These are phyloP conservation scores for Petrosia ficiformis DNA, from an alignment of 37 sponge, comb jelly and placozoan species.

Conservation along the genomic window DNA sequence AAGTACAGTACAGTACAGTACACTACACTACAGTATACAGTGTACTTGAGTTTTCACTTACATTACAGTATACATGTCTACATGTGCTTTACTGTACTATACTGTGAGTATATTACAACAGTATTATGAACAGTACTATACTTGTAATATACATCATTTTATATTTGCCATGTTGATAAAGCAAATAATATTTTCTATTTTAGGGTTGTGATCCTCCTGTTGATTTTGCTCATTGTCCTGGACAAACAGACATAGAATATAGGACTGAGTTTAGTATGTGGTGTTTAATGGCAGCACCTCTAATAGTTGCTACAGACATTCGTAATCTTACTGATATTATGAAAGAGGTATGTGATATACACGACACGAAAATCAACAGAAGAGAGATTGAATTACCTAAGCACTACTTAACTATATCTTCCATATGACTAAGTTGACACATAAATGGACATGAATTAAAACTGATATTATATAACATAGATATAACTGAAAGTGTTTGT, in stretches of 20 bases:
- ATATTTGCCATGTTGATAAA: background rate
- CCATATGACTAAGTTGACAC: background rate
- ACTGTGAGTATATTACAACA: no score
- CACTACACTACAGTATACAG: no score
- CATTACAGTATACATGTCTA: no score
- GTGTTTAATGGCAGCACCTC: conserved; percentile 60
- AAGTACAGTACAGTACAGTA: no score
- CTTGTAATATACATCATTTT: no score
- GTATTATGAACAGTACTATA: no score
- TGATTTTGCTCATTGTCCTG: conserved; percentile 60
- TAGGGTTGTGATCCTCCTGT: conserved; percentile 51
- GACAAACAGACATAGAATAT: conserved; percentile 80
- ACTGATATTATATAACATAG: background rate
- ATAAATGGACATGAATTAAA: no score
- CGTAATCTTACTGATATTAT: conserved; percentile 68
- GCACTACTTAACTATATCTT: background rate
- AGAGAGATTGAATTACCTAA: background rate
- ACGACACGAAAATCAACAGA: background rate
- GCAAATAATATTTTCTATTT: background rate
- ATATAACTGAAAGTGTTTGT: no score
- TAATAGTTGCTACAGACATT: conserved; percentile 77
- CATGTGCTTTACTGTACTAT: no score
- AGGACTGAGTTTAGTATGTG: conserved; percentile 80
- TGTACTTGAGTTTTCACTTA: conserved; percentile 3
- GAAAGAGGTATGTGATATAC: conserved; percentile 46